These are phyloP conservation scores for Cephus nigrinus DNA, from an alignment of 2,888 invertebrate species.

Conservation along the genomic window DNA sequence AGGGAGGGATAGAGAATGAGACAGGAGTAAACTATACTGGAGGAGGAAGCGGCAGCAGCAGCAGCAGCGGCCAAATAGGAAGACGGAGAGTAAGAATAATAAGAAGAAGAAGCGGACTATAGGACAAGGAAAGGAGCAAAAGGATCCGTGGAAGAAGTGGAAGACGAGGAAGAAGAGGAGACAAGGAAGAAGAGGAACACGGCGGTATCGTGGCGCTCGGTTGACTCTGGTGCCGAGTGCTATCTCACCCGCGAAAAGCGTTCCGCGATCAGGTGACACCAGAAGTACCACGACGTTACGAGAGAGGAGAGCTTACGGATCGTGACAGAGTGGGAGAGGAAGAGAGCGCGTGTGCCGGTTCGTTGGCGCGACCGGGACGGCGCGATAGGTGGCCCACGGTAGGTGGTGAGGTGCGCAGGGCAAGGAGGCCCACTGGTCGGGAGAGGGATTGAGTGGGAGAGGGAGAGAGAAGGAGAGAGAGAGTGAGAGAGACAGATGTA, in stretches of 20 bases:
- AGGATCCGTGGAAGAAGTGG: constrained; percentile 14
- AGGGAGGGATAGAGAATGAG: background rate
- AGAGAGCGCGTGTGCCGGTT: constrained; percentile 19
- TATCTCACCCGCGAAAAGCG: constrained; percentile 62
- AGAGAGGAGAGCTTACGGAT: constrained; percentile 34
- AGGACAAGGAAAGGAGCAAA: constrained; percentile 30
- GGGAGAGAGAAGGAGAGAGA: constrained; percentile 27
- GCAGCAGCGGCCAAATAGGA: constrained; percentile 10
- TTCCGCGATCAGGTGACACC: constrained; percentile 63
- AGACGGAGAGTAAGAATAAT: constrained; percentile 29
- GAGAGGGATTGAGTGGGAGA: constrained; percentile 31
- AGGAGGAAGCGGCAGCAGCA: background rate
- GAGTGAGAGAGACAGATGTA: constrained; percentile 22
- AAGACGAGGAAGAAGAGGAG: constrained; percentile 18
- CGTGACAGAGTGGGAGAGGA: constrained; percentile 31
- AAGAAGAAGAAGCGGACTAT: constrained; percentile 13
- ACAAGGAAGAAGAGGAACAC: constrained; percentile 18
- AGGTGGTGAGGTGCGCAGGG: constrained; percentile 35
- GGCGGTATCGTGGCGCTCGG: constrained; percentile 35
- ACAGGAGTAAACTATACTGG: background rate
- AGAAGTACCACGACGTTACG: constrained; percentile 17
- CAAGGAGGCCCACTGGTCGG: constrained; percentile 17
- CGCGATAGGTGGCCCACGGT: constrained; percentile 12
- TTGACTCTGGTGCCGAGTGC: constrained; percentile 50
- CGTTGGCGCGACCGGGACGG: constrained; percentile 22